Evolutionary conservation across 2,113 vertebrate genomes (phyloP), one percentile per base, ranked within the genome.

Genomic region (Gopherus flavomarginatus): DNA sequence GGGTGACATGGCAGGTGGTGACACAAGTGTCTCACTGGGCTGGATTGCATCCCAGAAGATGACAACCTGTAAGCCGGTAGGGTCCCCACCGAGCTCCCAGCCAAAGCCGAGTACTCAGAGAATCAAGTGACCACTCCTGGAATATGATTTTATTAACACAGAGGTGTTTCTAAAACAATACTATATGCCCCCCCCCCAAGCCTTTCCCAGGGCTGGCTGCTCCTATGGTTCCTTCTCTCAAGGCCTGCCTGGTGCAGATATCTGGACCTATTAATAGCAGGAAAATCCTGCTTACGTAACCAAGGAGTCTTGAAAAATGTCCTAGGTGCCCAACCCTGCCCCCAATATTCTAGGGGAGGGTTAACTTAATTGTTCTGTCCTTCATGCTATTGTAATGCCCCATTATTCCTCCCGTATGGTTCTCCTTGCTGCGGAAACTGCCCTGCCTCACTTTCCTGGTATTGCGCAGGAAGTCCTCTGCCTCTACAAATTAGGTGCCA

Each of bases 161-260:
- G 65, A 69, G 35, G 22, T 13, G 87, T 80, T 27, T 50, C 8
- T 11, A 91, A 87, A 91, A 69, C 22, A 52, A 35, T 86, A 52
- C 78, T 72, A n/a, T 85, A 79, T 88, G 78, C 53, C 91, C 35
- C 38, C 3, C 1, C 7, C 35, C 11, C 10, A 59, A 9, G 31
- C 69, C 49, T 91, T 78, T 90, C n/a, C 21, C 92, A 44, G 49
- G 49, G n/a, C 17, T 69, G 86, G 77, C 72, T 90, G 42, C 85
- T 88, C 29, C 35, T 93, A 38, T 85, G 16, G 94, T 93, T 92
- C 81, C 38, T 92, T 75, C 87, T 91, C 35, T 50, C 21, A 90
- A 59, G 42, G 47, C 11, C 38, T 22, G 2, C 69, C 31, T 92
- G 72, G 69, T 92, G 87, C 92, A 94, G 95, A 88, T 96, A 92